phyloP scores from a whole-genome alignment of 2,888 invertebrate genomes.

The Arrhopalites spinosus region DNA sequence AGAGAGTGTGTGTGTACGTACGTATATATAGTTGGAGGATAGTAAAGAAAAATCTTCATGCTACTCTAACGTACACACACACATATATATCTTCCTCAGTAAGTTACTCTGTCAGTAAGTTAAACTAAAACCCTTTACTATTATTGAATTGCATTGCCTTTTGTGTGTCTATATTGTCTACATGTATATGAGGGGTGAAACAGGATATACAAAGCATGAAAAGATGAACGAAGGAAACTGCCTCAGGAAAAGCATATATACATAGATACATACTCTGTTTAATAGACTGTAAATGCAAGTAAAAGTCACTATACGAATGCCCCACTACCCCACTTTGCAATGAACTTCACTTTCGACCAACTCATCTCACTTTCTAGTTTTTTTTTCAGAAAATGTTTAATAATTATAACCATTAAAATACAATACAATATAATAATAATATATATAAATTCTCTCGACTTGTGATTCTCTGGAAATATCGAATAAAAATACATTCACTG shows the following conservation, averaged over 20 bases:
- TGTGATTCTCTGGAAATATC: slow-evolving; percentile 24
- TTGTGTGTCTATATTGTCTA: background rate
- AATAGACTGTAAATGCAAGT: slow-evolving; percentile 38
- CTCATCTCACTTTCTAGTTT: slow-evolving; percentile 38
- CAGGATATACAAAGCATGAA: slow-evolving; percentile 23
- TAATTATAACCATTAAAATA: background rate
- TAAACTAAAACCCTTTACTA: background rate
- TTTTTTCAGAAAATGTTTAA: slow-evolving; percentile 23
- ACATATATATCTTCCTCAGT: background rate
- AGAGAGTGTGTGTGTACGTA: too few species aligned
- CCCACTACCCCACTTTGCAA: slow-evolving; percentile 33
- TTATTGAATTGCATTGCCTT: background rate
- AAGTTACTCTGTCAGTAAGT: background rate
- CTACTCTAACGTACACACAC: too few species aligned
- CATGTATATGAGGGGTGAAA: background rate
- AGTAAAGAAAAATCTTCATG: too few species aligned
- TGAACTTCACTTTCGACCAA: slow-evolving; percentile 39
- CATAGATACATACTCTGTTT: too few species aligned
- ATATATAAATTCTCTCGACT: slow-evolving; percentile 28
- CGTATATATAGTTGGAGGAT: background rate
- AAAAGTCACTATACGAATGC: slow-evolving; percentile 29
- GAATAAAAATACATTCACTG: slow-evolving; percentile 35
- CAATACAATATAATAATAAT: slow-evolving; percentile 7
- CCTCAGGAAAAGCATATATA: slow-evolving; percentile 29
- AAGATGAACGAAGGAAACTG: slow-evolving; percentile 14